Conservation (phyloP, 2,888 invertebrate species). For the Drosophila longiperda region DNA sequence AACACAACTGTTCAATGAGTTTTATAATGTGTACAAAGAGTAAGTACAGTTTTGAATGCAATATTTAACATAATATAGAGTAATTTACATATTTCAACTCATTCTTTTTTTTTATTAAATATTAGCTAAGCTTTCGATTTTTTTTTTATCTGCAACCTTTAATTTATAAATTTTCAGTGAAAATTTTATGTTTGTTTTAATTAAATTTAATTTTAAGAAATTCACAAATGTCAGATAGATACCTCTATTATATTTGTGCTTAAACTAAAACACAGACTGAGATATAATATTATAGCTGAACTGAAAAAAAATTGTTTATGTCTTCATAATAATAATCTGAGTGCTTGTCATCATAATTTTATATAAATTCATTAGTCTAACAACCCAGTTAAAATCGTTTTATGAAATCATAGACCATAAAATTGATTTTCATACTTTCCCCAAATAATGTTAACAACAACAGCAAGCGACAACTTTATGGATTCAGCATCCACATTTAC, state of each 20-base stretch:
- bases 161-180: background rate
- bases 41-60: constrained; percentile 59
- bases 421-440: constrained; percentile 26
- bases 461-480: constrained; percentile 8
- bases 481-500: constrained; percentile 12
- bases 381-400: constrained; percentile 15
- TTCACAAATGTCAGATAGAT: background rate
- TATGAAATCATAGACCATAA: constrained; percentile 4
- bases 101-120: background rate
- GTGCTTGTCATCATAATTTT: constrained; percentile 14
- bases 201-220: background rate
- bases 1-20: constrained; percentile 40
- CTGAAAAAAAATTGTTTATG: background rate
- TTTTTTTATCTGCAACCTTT: too few species aligned
- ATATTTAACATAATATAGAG: background rate
- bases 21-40: constrained; percentile 61
- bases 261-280: too few species aligned
- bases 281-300: too few species aligned
- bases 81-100: background rate
- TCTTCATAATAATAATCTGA: background rate
- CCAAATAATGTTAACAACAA: constrained; percentile 5
- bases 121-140: background rate
- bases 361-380: constrained; percentile 5
- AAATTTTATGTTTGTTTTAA: background rate
- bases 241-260: background rate